These are phyloP conservation scores for Porphyrio hochstetteri DNA, from an alignment of 2,113 vertebrate genomes.

Conservation along the genomic window DNA sequence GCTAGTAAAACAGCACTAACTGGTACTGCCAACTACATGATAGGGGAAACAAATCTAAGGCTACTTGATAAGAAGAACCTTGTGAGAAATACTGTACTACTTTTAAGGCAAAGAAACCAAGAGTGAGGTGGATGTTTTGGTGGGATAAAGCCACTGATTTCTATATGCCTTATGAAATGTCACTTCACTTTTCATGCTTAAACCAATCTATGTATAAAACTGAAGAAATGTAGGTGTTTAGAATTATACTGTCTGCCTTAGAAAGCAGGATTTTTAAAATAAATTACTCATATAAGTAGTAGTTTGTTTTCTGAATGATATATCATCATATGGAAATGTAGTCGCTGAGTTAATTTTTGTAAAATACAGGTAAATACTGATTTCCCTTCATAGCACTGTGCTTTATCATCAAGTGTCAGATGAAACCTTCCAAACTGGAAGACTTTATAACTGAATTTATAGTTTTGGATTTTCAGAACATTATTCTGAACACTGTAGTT, in stretches of 20 bases:
- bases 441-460: slow-evolving; percentile 21
- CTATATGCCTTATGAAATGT: background rate
- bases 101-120: too few relatives aligned
- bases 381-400: background rate
- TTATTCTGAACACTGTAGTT: slow-evolving; percentile 2
- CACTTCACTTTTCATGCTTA: background rate
- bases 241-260: background rate
- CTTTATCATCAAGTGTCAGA: slow-evolving; percentile 20
- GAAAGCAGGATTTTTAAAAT: background rate
- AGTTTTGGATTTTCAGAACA: slow-evolving; percentile 34
- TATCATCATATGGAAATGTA: background rate
- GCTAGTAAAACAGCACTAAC: too few relatives aligned
- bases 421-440: background rate
- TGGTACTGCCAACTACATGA: too few relatives aligned
- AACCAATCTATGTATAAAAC: background rate
- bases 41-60: too few relatives aligned
- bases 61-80: too few relatives aligned
- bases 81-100: too few relatives aligned
- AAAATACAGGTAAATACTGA: slow-evolving; percentile 16
- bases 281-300: background rate
- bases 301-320: slow-evolving; percentile 20
- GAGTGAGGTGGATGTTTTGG: too few relatives aligned
- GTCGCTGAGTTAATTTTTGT: slow-evolving; percentile 21
- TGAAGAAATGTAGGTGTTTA: background rate
- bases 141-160: background rate